Evolutionary conservation across 92 coral and sea anemone species (phyloP), one percentile per base, ranked within the genome.

Genomic region (Montipora capitata): DNA sequence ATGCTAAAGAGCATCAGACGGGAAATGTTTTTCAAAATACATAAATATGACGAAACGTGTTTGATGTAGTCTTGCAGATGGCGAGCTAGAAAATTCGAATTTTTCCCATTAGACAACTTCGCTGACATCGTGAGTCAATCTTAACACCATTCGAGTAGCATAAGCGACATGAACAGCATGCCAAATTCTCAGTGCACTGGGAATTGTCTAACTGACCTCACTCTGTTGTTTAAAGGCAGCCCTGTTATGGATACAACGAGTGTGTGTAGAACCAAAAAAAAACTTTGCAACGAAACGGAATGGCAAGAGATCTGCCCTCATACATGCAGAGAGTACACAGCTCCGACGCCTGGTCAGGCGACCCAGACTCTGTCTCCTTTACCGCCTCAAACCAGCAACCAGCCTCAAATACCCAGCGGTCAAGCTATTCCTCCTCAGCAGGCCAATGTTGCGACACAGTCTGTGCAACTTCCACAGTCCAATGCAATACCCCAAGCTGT

Each of bases 241-340:
- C 71, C 87, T 35, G 16, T 83, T 11, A 83, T 83, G 79, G 87
- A 83, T 57, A 43, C 71, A 16, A 14, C 80, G 14, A 83, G 87
- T 45, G 72, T 52, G 39, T 83, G 87, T 14, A 61, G 40, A 42
- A 4, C 87, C 45, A 72, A 61, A 73, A 44, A 72, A 18, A 48
- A 5, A 1, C 87, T 41, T 42, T 83, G 87, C 14, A 45, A 11
- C 16, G 71, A 83, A 63, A 5, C 17, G 18, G 87, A 72, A 83
- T 83, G 87, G 87, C 65, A 61, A 59, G 10, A 44, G 1, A 72
- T 83, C 20, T 83, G 87, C 45, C 87, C 87, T 3, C 87, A 72
- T 69, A 72, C 87, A 44, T 83, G 87, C 48, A 83, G 49, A 11
- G 13, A 42, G 35, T 81, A 38, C 54, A 12, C 51, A 10, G 6